These are phyloP conservation scores for Umimayanthus chanpuru DNA, from an alignment of 92 coral and sea anemone species.

Conservation along the genomic window DNA sequence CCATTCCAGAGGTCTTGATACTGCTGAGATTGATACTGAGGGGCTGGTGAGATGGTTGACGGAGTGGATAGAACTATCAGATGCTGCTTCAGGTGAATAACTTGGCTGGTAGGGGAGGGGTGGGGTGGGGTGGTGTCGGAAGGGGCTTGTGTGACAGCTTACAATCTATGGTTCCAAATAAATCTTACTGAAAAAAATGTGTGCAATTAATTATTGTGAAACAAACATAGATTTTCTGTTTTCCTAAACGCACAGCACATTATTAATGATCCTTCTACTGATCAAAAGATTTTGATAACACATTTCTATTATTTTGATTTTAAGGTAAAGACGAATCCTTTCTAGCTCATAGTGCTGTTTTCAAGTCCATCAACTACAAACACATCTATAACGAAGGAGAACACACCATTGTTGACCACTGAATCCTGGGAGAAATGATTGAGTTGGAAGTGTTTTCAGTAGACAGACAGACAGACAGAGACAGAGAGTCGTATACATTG, in stretches of 20 bases:
- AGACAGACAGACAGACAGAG: not conserved
- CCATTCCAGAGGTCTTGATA: slow-evolving; percentile 92
- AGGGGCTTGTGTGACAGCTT: too few species aligned
- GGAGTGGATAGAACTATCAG: slow-evolving; percentile 91
- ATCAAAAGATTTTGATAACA: not conserved
- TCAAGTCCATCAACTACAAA: slow-evolving; percentile 73
- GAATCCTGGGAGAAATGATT: not conserved
- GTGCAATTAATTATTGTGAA: too few species aligned
- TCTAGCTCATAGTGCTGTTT: slow-evolving; percentile 92
- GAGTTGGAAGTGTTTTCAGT: not conserved
- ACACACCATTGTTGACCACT: not conserved
- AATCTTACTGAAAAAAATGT: too few species aligned
- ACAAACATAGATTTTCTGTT: not conserved
- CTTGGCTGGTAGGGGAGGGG: not conserved
- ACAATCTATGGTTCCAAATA: too few species aligned
- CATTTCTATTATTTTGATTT: slow-evolving; percentile 6
- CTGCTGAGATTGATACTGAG: slow-evolving; percentile 70
- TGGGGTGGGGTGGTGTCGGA: too few species aligned
- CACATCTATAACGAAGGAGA: not conserved
- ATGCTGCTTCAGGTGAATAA: slow-evolving; percentile 74
- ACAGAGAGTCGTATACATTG: not conserved
- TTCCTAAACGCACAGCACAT: not conserved
- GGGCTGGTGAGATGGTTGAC: slow-evolving; percentile 82
- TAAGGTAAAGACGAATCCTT: slow-evolving; percentile 81
- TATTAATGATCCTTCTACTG: not conserved